Base-by-base conservation (phyloP, 2,888 invertebrate species). In the Drosophila paranaensis region DNA sequence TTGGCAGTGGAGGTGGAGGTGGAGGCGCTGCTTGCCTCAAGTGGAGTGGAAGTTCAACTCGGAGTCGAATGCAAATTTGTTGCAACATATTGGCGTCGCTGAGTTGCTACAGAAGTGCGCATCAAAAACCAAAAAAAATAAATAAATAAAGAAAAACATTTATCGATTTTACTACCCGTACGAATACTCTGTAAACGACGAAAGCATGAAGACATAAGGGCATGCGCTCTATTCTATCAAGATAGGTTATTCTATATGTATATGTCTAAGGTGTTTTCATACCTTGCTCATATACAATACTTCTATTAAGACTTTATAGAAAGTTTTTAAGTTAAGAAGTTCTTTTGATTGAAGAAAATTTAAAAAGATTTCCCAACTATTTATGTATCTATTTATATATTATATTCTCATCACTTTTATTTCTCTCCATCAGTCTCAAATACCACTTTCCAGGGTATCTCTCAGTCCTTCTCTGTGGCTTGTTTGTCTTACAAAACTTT, bases 61-160 rank as follows among this genome's bases (percentile, higher is more conserved):
- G 69, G 58, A 76, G 83, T 80, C 74, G 78, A 86, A 89, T 89
- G 90, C 88, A 89, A 90, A 89, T 89, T 89, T 89, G 90, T 87
- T 87, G 79, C 83, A 87, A 87, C 84, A 84, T 87, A 88, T 88
- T 82, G 82, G 85, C 85, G 88, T 88, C 85, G 87, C 81, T 83
- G 89, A 86, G 88, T 86, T 82, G 70, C 86, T 60, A 71, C 68
- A 81, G 81, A 82, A 84, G 83, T 83, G 88, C 79, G 69, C 87
- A 88, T 86, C 82, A 86, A 82, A 71, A 53, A 25, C 20, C 10
- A 20, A 25, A 35, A 53, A 20, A 35, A 25, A 35, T n/a, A n/a
- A n/a, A n/a, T n/a, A 51, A 20, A 53, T 25, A 14, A 54, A 54
- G 16, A 11, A 58, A 65, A 51, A 55, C 48, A 63, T 60, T 64